Evolutionary conservation across 1,140 invertebrate species (phyloP).

Genomic region (Drosophila leontia): DNA sequence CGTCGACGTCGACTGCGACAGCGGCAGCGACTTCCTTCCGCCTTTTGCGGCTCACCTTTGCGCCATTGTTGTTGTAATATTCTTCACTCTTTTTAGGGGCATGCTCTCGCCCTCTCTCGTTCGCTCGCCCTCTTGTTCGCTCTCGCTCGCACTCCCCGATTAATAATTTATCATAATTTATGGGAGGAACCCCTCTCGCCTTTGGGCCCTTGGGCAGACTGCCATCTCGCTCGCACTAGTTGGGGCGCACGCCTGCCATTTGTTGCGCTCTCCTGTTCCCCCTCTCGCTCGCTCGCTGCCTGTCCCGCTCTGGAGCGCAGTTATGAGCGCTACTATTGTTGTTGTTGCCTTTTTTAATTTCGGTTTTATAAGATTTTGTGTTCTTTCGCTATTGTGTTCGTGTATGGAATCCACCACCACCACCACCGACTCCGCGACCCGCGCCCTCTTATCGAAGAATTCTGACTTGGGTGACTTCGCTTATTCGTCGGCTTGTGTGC

Average conservation of each 20-base stretch:
- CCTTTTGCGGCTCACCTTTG: conserved; percentile 69
- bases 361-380: conserved; percentile 80
- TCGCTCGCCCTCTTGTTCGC: conserved; percentile 23
- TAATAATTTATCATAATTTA: conserved; percentile 85
- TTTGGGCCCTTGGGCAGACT: conserved; percentile 57
- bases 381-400: conserved; percentile 67
- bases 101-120: conserved; percentile 15
- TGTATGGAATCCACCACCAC: conserved; percentile 20
- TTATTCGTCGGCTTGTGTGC: conserved; percentile 68
- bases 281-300: conserved; percentile 21
- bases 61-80: conserved; percentile 58
- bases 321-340: conserved; percentile 67
- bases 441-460: conserved; percentile 16
- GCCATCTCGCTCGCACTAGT: conserved; percentile 60
- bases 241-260: conserved; percentile 40
- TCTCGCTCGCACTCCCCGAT: conserved; percentile 51
- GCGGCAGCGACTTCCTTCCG: conserved; percentile 70
- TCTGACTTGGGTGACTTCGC: conserved; percentile 70
- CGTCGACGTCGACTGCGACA: conserved; percentile 12
- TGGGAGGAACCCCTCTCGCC: conserved; percentile 58
- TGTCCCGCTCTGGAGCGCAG: conserved; percentile 51
- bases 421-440: not conserved
- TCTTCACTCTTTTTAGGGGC: conserved; percentile 30
- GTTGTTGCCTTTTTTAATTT: conserved; percentile 78
- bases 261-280: conserved; percentile 40